phyloP scores from a whole-genome alignment of 2,113 vertebrate species.

The Aviceda subcristata region DNA sequence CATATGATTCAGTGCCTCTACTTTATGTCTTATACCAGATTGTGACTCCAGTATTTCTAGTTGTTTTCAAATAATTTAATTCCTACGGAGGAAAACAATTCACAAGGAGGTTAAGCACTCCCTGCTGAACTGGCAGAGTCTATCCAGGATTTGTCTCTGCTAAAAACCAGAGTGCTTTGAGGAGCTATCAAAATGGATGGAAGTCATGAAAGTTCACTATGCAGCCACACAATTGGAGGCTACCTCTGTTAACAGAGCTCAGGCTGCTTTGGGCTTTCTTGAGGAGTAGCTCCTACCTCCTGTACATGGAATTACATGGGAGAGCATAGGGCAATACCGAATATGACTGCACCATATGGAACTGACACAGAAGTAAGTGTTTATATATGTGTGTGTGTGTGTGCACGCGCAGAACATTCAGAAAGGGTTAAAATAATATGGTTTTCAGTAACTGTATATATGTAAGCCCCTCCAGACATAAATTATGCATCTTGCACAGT shows the following conservation, averaged over 20 bases:
- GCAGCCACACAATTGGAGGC: background rate
- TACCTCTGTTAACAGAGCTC: background rate
- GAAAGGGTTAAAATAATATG: background rate
- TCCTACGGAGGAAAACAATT: background rate
- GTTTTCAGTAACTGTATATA: background rate
- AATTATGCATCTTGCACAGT: background rate
- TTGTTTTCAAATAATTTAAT: background rate
- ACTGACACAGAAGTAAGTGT: background rate
- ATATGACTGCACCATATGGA: background rate
- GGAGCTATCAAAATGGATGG: background rate
- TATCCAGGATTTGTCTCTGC: background rate
- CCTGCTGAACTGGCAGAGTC: background rate
- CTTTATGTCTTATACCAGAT: background rate
- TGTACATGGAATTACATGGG: background rate
- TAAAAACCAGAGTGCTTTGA: background rate
- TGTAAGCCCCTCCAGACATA: background rate
- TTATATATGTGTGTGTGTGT: background rate
- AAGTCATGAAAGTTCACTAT: background rate
- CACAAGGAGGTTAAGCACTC: background rate
- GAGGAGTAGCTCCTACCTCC: background rate
- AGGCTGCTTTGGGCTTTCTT: background rate
- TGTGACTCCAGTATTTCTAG: background rate
- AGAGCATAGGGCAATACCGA: background rate
- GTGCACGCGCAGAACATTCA: background rate
- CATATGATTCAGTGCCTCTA: background rate